Conservation (phyloP, 1,140 invertebrate species). For the Zaprionus gabonicus region DNA sequence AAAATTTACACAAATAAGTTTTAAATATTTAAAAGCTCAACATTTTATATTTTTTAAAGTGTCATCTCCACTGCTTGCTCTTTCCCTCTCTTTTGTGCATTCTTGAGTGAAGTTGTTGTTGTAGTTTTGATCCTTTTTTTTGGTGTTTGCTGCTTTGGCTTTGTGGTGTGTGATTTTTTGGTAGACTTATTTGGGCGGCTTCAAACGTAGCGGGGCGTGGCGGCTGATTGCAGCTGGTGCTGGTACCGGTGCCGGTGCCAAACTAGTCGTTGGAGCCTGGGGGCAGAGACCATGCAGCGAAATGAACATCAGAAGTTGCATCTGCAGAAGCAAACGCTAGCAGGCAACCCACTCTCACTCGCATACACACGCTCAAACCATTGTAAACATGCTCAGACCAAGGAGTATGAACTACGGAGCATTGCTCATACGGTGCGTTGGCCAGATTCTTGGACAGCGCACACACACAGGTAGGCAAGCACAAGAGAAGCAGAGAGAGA, state of each 20-base stretch:
- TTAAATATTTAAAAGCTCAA: not conserved
- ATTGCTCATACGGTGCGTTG: slow-evolving; percentile 78
- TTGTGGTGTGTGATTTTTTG: slow-evolving; percentile 78
- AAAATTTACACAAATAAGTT: not conserved
- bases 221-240: slow-evolving; percentile 57
- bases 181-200: slow-evolving; percentile 38
- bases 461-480: slow-evolving; percentile 45
- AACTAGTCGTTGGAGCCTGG: slow-evolving; percentile 63
- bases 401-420: slow-evolving; percentile 59
- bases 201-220: slow-evolving; percentile 11
- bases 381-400: not conserved
- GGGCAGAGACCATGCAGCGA: slow-evolving; percentile 56
- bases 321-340: slow-evolving; percentile 35
- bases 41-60: not conserved
- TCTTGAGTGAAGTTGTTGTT: not conserved
- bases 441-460: slow-evolving; percentile 55
- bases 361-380: slow-evolving; percentile 8
- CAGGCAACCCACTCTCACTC: slow-evolving; percentile 30
- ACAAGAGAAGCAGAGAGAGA: not conserved
- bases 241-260: slow-evolving; percentile 52
- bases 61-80: slow-evolving; percentile 19
- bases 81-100: not conserved
- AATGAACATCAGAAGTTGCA: slow-evolving; percentile 57
- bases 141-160: slow-evolving; percentile 74
- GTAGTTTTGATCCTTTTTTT: slow-evolving; percentile 26